Evolutionary conservation across 2,888 invertebrate genomes (phyloP).

Genomic region (Acanthosepion lycidas): DNA sequence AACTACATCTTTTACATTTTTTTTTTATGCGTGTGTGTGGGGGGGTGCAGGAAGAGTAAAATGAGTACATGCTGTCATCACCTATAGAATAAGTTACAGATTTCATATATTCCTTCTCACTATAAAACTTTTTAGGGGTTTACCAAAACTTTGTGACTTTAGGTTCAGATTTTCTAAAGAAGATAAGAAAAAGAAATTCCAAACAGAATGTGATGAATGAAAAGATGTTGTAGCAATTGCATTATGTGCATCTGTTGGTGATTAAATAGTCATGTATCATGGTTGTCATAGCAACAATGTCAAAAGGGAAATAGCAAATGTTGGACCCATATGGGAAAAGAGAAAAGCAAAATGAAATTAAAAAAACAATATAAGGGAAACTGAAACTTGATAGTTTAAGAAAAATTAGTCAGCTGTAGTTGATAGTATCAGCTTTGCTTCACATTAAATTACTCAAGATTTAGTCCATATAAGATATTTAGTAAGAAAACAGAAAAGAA

Average conservation of each 20-base stretch:
- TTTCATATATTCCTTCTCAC: not conserved
- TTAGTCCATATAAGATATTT: not conserved
- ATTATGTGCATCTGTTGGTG: no score
- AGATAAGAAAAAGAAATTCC: not conserved
- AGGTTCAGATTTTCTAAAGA: not conserved
- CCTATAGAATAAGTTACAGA: not conserved
- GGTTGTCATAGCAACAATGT: no score
- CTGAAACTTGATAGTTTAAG: not conserved
- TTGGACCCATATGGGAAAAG: not conserved
- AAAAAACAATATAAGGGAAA: not conserved
- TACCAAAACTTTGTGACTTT: not conserved
- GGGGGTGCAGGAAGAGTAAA: not conserved
- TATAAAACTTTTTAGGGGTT: not conserved
- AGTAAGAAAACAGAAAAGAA: not conserved
- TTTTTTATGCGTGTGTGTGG: no score
- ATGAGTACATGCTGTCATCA: not conserved
- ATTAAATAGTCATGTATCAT: no score
- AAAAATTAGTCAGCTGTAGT: not conserved
- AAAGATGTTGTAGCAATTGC: no score
- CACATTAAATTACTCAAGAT: not conserved
- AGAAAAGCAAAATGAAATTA: not conserved
- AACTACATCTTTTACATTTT: not conserved
- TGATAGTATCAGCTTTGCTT: not conserved
- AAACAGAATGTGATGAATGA: not conserved
- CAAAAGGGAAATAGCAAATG: no score